Conservation (phyloP, 2,797 vertebrate genomes). For the Liparis tanakae region DNA sequence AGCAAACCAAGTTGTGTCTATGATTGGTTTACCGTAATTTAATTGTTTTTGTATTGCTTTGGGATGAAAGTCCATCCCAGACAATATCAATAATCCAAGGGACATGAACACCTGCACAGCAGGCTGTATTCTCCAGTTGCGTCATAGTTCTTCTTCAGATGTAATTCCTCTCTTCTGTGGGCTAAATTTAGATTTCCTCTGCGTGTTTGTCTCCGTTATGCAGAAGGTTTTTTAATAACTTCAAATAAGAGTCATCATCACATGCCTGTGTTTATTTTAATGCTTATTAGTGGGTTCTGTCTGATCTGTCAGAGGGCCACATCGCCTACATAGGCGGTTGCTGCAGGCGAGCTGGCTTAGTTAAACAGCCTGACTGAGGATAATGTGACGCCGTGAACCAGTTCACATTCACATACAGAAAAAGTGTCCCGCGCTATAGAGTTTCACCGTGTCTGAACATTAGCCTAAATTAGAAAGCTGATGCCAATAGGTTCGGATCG, state of each 20-base stretch:
- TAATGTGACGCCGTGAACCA: slow-evolving; percentile 50
- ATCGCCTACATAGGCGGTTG: slow-evolving; percentile 32
- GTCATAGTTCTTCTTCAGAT: slow-evolving; percentile 45
- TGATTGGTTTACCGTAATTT: neutral
- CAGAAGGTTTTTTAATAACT: slow-evolving; percentile 60
- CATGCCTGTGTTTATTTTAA: slow-evolving; percentile 75
- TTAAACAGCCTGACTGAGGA: slow-evolving; percentile 42
- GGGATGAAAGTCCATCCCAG: slow-evolving; percentile 22
- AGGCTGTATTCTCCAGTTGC: slow-evolving; percentile 32
- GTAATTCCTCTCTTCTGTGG: slow-evolving; percentile 34
- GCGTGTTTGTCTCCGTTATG: slow-evolving; percentile 51
- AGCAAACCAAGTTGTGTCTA: neutral
- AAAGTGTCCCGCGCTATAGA: slow-evolving; percentile 27
- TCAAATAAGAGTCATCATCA: slow-evolving; percentile 63
- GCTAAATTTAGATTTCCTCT: slow-evolving; percentile 36
- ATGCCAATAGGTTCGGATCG: slow-evolving; percentile 47
- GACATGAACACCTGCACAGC: slow-evolving; percentile 36
- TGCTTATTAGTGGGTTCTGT: slow-evolving; percentile 58
- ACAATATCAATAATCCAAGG: slow-evolving; percentile 36
- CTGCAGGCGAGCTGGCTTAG: slow-evolving; percentile 45
- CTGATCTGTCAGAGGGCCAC: slow-evolving; percentile 43
- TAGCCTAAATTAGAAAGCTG: slow-evolving; percentile 62
- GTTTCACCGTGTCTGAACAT: slow-evolving; percentile 57
- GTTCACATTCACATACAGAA: slow-evolving; percentile 28
- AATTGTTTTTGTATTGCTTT: slow-evolving; percentile 18